Percentiles rank a stretch among this genome's conserved stretches.
These are phyloP conservation scores for Rhopalosiphum padi DNA, from an alignment of 1,140 invertebrate species.

Conservation along the genomic window DNA sequence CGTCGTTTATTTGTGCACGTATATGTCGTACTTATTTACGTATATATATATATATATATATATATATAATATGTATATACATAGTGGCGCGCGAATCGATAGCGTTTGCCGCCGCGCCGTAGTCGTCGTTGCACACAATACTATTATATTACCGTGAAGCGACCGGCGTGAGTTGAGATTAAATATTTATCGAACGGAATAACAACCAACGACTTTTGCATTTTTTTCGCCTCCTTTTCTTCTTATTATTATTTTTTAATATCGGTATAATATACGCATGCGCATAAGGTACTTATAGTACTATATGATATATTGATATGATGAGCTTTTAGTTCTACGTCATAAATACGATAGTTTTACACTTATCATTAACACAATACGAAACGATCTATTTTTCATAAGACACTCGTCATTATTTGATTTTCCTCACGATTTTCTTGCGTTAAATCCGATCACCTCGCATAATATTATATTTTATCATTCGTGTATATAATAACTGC, in stretches of 20 bases:
- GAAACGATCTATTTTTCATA: no score
- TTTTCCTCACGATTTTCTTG: not conserved
- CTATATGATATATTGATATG: no score
- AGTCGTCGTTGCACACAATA: not conserved
- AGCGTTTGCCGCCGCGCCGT: not conserved
- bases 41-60: not conserved
- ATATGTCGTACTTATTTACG: not conserved
- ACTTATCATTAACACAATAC: not conserved
- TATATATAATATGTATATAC: not conserved
- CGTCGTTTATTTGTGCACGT: not conserved
- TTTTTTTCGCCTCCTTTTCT: not conserved
- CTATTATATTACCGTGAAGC: not conserved
- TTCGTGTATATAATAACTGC: no score
- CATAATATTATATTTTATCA: no score
- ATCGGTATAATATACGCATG: no score
- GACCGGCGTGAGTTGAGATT: not conserved
- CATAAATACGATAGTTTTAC: not conserved
- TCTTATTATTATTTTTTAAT: no score
- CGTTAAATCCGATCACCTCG: no score
- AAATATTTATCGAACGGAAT: conserved; percentile 3
- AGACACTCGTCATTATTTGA: not conserved
- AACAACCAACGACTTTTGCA: not conserved
- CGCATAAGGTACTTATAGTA: not conserved
- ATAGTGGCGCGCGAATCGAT: not conserved
- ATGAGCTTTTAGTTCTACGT: no score